Base-by-base conservation (phyloP, 2,797 vertebrate species). In the Poecilia picta region DNA sequence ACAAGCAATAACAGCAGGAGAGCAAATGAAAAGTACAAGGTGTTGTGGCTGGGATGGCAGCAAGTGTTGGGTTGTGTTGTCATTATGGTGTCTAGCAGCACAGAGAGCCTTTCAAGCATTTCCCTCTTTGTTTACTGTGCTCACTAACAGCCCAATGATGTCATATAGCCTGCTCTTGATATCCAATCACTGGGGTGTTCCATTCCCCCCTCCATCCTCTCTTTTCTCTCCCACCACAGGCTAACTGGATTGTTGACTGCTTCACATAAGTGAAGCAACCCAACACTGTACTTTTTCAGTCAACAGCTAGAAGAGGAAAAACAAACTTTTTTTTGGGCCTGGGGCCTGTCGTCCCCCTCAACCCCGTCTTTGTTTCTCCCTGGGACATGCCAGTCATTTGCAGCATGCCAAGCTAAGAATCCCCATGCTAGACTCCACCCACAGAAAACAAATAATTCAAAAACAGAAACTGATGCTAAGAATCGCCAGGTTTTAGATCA, bases 51-150 rank as follows among this genome's bases (percentile, higher is more conserved):
- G 81, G 0, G 16, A 73, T 55, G 73, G 36, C 23, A 39, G 36
- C 18, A 41, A 51, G 77, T 72, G 81, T 87, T 75, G 46, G 53
- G 64, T 79, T 78, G 81, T 74, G 83, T 82, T 86, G 87, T 79
- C 84, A 47, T 89, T 75, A 83, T 90, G 89, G 81, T 92, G 89
- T 92, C 83, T 76, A 85, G 88, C 79, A 93, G 92, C 90, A 94
- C 94, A 95, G 92, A 93, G 89, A 90, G 91, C 87, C 91, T 93
- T 94, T 92, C 92, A 94, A 93, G 93, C 89, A 91, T 88, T 88
- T 84, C 87, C 89, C 83, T 88, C 92, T 95, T 95, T 96, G 95
- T 96, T 94, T 94, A 93, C 93, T 90, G 88, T 92, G 93, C 86
- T 88, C 87, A 92, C 88, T 82, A 93, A 91, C 89, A 94, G 84